These are phyloP conservation scores for Archivesica marissinica DNA, from an alignment of 1,140 invertebrate species.

Conservation along the genomic window DNA sequence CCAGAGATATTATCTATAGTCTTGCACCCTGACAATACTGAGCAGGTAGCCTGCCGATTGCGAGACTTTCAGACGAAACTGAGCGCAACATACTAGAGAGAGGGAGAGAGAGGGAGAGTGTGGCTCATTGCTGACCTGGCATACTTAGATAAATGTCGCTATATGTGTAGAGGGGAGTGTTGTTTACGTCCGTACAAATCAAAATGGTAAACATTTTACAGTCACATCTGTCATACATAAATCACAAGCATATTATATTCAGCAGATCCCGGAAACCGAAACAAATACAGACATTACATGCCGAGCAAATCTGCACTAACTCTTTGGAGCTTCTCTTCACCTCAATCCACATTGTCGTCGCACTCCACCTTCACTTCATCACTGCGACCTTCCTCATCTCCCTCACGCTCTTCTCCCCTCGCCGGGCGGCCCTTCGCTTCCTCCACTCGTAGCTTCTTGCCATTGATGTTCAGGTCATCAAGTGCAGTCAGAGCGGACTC, in stretches of 20 bases:
- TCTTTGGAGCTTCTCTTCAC: background rate
- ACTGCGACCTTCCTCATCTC: background rate
- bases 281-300: background rate
- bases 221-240: background rate
- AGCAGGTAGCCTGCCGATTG: slow-evolving; percentile 19
- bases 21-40: background rate
- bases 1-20: background rate
- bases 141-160: background rate
- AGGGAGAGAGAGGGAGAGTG: too few relatives aligned
- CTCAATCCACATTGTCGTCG: background rate
- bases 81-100: background rate
- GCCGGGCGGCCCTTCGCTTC: slow-evolving; percentile 59
- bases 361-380: slow-evolving; percentile 5
- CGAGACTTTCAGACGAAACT: background rate
- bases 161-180: slow-evolving; percentile 7
- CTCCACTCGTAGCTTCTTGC: slow-evolving; percentile 75
- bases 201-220: background rate
- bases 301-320: slow-evolving; percentile 10
- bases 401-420: background rate
- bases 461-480: slow-evolving; percentile 72
- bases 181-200: background rate
- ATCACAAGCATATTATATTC: slow-evolving; percentile 41
- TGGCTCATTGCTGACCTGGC: background rate
- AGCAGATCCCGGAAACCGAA: slow-evolving; percentile 25
- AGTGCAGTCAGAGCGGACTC: slow-evolving; percentile 72